Evolutionary conservation across 1,140 invertebrate genomes (phyloP).

Genomic region (Gonioctena quinquepunctata): DNA sequence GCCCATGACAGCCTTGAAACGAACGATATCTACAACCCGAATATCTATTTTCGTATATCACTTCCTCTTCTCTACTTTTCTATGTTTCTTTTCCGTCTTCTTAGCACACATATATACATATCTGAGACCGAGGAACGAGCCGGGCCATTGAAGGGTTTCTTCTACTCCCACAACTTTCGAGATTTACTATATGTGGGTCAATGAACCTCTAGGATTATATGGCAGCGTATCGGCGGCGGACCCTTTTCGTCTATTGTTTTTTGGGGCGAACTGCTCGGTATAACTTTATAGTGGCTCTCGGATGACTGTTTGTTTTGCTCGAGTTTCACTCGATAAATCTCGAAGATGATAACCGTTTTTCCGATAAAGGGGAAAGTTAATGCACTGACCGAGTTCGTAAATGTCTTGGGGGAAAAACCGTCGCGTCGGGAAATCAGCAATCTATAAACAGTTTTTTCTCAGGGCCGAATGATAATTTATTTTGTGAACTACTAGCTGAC

Average conservation of each 20-base stretch:
- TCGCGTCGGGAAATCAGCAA: no score
- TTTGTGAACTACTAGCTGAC: no score
- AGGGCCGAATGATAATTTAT: no score
- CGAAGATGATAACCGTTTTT: background rate
- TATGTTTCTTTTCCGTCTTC: background rate
- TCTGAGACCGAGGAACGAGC: background rate
- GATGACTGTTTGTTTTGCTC: background rate
- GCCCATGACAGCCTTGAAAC: background rate
- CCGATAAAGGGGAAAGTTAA: background rate
- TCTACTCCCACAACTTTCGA: background rate
- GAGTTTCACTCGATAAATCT: background rate
- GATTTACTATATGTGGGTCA: conserved; percentile 4
- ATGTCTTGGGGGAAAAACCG: no score
- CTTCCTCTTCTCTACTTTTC: background rate
- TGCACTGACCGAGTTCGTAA: no score
- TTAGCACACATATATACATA: no score
- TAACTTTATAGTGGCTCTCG: background rate
- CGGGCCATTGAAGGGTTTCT: background rate
- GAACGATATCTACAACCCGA: background rate
- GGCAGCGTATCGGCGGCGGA: background rate
- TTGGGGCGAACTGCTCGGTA: background rate
- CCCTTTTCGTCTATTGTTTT: background rate
- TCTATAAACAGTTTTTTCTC: no score
- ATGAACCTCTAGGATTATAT: background rate
- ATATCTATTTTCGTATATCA: background rate